Evolutionary conservation across 2,888 invertebrate species (phyloP), one percentile per base, ranked within the genome.

Genomic region (Conops quadrifasciatus): DNA sequence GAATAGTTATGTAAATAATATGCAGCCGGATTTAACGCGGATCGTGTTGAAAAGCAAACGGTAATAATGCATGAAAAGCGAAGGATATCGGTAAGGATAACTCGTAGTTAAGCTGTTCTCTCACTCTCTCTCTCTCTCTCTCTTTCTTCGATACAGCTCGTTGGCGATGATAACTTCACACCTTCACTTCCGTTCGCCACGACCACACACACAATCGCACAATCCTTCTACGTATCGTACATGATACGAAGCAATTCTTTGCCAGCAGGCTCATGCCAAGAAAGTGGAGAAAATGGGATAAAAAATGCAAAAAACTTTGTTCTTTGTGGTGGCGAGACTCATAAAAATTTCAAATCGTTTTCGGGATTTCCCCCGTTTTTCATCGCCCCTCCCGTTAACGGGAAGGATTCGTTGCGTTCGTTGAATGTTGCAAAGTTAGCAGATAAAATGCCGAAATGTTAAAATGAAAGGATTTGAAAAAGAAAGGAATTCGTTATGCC

Each of bases 291-390:
- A 28, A 21, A n/a, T 30, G 43, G 60, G 59, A 69, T 70, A 28
- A 45, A 45, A 60, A 28, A 63, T 26, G 60, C 49, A 60, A 70
- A 70, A 65, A 53, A 30, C n/a, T 70, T 56, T 26, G 58, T 45
- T 15, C 43, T 65, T 58, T 65, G 65, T 58, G 43, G 63, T 58
- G 45, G 51, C 75, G 71, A 72, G 74, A 73, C 75, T 78, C 78
- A 79, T 80, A 79, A 81, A 82, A 82, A 67, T 78, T 80, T 74
- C 75, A 80, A 81, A 81, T 75, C 75, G 73, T 73, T 78, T 78
- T 45, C 47, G 28, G 47, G 28, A 67, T 45, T 59, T 56, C 28
- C 45, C 7, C 21, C 16, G 15, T 64, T 51, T 30, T 51, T 30
- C 7, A 13, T 26, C 28, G 24, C 59, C 28, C n/a, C 13, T 49